These are phyloP conservation scores for Tylochromis polylepis DNA, from an alignment of 2,113 vertebrate genomes.

Conservation along the genomic window DNA sequence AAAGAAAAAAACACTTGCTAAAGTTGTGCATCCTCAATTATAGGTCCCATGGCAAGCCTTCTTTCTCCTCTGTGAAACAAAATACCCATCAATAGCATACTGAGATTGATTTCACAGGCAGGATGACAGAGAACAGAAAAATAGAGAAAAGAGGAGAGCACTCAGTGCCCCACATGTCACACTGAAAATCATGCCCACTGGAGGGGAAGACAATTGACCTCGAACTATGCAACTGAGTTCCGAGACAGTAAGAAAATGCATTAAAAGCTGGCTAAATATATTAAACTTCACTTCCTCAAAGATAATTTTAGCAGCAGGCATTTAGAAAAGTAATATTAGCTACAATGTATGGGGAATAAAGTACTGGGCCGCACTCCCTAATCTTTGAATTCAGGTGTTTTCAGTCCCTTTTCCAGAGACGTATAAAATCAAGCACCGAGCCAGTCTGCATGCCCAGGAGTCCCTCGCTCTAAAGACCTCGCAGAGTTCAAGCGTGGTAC, in stretches of 20 bases:
- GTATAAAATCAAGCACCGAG: background rate
- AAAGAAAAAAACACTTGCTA: background rate
- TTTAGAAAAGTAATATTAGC: background rate
- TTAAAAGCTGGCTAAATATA: background rate
- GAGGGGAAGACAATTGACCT: background rate
- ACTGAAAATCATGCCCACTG: background rate
- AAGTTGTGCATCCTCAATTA: background rate
- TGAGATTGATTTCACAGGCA: background rate
- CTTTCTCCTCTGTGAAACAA: background rate
- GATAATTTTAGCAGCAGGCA: background rate
- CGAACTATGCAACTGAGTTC: background rate
- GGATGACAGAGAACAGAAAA: background rate
- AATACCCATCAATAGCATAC: accelerated
- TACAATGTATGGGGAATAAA: accelerated
- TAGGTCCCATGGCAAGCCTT: background rate
- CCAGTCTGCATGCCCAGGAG: background rate
- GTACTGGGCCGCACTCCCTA: background rate
- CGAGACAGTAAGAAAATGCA: background rate
- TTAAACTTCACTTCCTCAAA: background rate
- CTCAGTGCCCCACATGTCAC: background rate
- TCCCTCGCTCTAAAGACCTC: background rate
- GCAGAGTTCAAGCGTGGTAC: background rate
- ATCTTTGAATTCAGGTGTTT: background rate
- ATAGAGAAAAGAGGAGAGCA: background rate
- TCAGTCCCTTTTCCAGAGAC: background rate